Base-by-base conservation (phyloP, 2,888 invertebrate genomes). In the Acleris laterana region DNA sequence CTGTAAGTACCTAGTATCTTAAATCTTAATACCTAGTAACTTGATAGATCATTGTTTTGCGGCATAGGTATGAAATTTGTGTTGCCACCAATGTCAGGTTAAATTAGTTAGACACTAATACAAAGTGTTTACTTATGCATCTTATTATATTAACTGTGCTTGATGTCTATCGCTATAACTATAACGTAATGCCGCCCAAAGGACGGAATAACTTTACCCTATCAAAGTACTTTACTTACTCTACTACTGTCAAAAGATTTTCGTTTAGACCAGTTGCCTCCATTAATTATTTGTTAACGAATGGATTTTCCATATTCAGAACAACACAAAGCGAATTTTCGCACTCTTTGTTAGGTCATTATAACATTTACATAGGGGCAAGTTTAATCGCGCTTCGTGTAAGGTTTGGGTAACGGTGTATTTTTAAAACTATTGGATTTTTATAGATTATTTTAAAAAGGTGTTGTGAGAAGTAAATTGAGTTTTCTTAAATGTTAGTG, bases 221-320 rank as follows among this genome's bases (percentile, higher is more conserved):
- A 49, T 13, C 11, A 20, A 49, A 20, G 11, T n/a, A 17, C 16
- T 6, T 5, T 13, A 72, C 81, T 77, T 74, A 81, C 82, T 32
- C 32, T 32, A 46, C 48, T 57, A 61, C 19, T 64, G 44, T 42
- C 65, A 55, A 63, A 62, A 46, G 65, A 56, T 70, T 62, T 55
- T 69, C 71, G 28, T 72, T 70, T 46, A 17, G 44, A 25, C n/a
- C 13, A 17, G 20, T 22, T 56, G 56, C 38, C 57, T 62, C 66
- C 61, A 62, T 66, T 65, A 20, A 25, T 44, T 59, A 19, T 57
- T 38, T 62, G 32, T 25, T 51, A 17, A 32, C 9, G 9, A 19
- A 9, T 57, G 11, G 11, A 13, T 38, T 38, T 38, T 11, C 38
- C 38, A 38, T 38, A 38, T 38, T 38, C 22, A 38, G 52, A 65